Conservation (phyloP, 1,140 invertebrate genomes). For the Lasioglossum albipes region DNA sequence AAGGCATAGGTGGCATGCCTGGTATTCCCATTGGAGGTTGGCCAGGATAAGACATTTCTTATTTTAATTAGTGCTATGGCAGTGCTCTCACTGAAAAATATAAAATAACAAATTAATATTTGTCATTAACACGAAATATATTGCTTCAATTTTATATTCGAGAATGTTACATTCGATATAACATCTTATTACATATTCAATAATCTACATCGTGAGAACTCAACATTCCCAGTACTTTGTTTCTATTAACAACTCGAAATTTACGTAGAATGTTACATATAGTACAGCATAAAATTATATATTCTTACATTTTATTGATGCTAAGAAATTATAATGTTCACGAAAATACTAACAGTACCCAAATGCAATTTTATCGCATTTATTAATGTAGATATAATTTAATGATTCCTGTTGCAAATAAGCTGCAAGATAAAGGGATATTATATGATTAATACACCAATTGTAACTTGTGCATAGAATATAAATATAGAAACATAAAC, state of each 20-base stretch:
- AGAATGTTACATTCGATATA: no score
- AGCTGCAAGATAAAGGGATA: neutral
- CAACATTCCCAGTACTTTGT: no score
- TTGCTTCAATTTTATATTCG: no score
- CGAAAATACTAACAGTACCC: neutral
- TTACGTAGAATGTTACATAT: no score
- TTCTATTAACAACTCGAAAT: no score
- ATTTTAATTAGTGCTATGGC: conserved; percentile 34
- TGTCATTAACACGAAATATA: no score
- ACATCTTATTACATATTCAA: no score
- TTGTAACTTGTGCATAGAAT: neutral
- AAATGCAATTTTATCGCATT: neutral
- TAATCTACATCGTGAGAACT: no score
- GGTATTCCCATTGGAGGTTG: conserved; percentile 79
- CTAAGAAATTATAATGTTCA: neutral
- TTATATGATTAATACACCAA: neutral
- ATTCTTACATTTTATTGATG: neutral
- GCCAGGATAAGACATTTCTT: conserved; percentile 78
- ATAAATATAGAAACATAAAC: neutral
- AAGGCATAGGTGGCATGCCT: conserved; percentile 79
- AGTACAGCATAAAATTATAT: no score
- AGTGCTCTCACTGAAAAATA: conserved; percentile 41
- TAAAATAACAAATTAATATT: neutral
- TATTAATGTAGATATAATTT: no score
- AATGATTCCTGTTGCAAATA: neutral